These are phyloP conservation scores for Dendropsophus ebraccatus DNA, from an alignment of 2,113 vertebrate species.

Conservation along the genomic window DNA sequence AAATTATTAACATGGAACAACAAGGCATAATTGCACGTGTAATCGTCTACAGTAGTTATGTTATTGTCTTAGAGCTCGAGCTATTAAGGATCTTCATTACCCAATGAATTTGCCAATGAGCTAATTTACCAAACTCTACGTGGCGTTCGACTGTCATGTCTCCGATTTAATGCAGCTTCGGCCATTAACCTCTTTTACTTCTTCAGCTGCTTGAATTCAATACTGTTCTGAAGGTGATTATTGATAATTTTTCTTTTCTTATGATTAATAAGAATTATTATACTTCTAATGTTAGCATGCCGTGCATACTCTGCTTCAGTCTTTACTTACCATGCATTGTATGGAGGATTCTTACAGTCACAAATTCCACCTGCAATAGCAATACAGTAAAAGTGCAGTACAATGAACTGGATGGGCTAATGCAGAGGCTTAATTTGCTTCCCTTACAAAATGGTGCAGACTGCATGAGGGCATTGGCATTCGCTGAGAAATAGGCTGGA, in stretches of 20 bases:
- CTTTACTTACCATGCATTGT: no score
- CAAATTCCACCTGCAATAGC: not conserved
- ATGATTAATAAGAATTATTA: no score
- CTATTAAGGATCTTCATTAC: constrained; percentile 39
- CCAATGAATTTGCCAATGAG: constrained; percentile 19
- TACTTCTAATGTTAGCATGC: not conserved
- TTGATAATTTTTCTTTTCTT: not conserved
- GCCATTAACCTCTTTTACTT: constrained; percentile 9
- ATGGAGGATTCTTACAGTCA: not conserved
- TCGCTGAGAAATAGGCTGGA: not conserved
- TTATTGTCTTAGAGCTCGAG: constrained; percentile 11
- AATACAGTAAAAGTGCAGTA: not conserved
- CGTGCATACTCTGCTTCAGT: not conserved
- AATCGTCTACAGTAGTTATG: constrained; percentile 2
- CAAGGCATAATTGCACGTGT: constrained; percentile 26
- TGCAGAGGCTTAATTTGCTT: not conserved
- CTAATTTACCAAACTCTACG: constrained; percentile 40
- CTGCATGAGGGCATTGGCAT: not conserved
- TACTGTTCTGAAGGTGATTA: not conserved
- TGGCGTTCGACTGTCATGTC: not conserved
- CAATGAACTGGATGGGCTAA: not conserved
- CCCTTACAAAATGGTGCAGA: not conserved
- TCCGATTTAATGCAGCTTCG: constrained; percentile 9
- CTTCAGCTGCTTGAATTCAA: not conserved
- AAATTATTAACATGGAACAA: constrained; percentile 34